These are phyloP conservation scores for Lordiphosa fenestrarum DNA, from an alignment of 2,888 invertebrate genomes.

Conservation along the genomic window DNA sequence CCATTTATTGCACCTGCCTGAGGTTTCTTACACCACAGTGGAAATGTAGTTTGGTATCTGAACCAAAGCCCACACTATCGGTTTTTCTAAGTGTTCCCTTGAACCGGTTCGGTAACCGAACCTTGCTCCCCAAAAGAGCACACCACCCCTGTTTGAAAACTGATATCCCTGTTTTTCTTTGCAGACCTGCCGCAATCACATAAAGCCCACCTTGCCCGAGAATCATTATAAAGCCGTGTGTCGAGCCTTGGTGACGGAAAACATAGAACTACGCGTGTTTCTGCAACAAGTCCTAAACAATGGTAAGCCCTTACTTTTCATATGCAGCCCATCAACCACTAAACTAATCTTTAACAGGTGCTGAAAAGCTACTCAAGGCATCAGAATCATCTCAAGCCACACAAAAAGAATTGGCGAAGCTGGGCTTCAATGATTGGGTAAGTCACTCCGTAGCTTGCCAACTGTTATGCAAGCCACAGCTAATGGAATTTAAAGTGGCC, in stretches of 20 bases:
- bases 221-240: conserved; percentile 92
- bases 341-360: conserved; percentile 81
- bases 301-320: conserved; percentile 71
- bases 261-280: conserved; percentile 93
- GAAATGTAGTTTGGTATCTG: conserved; percentile 19
- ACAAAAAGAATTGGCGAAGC: conserved; percentile 87
- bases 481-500: conserved; percentile 63
- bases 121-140: too few relatives aligned
- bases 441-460: conserved; percentile 62
- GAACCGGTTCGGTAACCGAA: too few relatives aligned
- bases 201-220: conserved; percentile 81
- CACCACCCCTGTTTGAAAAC: too few relatives aligned
- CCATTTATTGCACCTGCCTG: conserved; percentile 64
- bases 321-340: not conserved
- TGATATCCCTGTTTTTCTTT: conserved; percentile 15
- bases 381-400: conserved; percentile 81
- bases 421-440: conserved; percentile 96
- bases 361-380: conserved; percentile 82
- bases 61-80: too few relatives aligned
- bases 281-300: conserved; percentile 88
- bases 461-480: conserved; percentile 23
- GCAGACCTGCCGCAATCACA: conserved; percentile 82
- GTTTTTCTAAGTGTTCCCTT: too few relatives aligned
- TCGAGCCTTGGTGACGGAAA: conserved; percentile 94
- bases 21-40: conserved; percentile 53